These are phyloP conservation scores for Lasioglossum lativentre DNA, from an alignment of 2,888 invertebrate genomes.

Conservation along the genomic window DNA sequence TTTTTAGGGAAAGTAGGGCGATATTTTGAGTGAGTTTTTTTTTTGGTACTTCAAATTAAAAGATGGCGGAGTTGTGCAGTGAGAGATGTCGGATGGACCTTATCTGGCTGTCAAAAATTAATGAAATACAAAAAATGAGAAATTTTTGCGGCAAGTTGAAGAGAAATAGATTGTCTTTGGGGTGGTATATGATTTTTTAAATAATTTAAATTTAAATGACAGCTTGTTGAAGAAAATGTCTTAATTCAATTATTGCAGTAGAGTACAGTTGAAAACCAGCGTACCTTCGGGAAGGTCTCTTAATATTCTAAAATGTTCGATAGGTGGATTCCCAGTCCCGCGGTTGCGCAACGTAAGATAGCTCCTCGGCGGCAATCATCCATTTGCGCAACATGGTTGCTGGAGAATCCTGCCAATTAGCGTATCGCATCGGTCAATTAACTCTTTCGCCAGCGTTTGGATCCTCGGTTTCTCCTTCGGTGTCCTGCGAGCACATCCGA, in stretches of 20 bases:
- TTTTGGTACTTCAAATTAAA: not conserved
- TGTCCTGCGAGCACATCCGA: not conserved
- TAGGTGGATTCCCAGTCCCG: not conserved
- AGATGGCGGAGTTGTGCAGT: too few species aligned
- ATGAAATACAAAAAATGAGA: too few species aligned
- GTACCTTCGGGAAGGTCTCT: not conserved
- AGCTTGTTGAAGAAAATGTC: too few species aligned
- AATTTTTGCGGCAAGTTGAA: too few species aligned
- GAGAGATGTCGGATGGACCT: too few species aligned
- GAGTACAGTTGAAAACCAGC: not conserved
- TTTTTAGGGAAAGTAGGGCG: not conserved
- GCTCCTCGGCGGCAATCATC: not conserved
- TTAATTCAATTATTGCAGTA: not conserved
- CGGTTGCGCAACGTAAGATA: not conserved
- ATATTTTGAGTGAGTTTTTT: not conserved
- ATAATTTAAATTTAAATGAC: too few species aligned
- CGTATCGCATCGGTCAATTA: slow-evolving; percentile 6
- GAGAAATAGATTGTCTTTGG: too few species aligned
- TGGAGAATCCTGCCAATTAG: not conserved
- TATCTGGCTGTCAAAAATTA: too few species aligned
- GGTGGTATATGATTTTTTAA: too few species aligned
- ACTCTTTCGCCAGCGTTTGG: not conserved
- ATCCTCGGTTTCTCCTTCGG: not conserved
- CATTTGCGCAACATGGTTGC: slow-evolving; percentile 4
- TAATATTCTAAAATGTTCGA: not conserved